phyloP scores from a whole-genome alignment of 2,888 invertebrate species.

The Cosmorhoe ocellata region DNA sequence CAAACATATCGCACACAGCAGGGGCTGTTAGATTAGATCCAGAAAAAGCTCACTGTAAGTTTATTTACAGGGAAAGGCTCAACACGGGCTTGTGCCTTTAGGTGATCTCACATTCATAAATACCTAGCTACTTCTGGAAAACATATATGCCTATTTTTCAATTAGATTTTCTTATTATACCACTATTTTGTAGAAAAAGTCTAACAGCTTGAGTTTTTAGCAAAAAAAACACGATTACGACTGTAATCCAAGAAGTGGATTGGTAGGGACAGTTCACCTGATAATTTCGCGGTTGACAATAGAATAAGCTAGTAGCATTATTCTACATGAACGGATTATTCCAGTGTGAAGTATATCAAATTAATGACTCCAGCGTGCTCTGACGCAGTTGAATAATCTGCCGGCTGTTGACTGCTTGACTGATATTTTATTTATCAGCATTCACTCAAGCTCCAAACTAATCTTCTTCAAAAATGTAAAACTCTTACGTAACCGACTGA shows the following conservation, averaged over 20 bases:
- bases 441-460: too few relatives aligned
- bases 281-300: too few relatives aligned
- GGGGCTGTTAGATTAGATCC: conserved; percentile 17
- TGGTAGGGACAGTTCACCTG: too few relatives aligned
- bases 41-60: conserved; percentile 7
- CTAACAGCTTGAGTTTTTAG: too few relatives aligned
- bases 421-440: conserved; percentile 22
- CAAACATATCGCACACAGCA: conserved; percentile 4
- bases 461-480: too few relatives aligned
- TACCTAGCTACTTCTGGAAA: too few relatives aligned
- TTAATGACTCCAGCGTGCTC: conserved; percentile 13
- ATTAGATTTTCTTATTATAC: too few relatives aligned
- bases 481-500: neutral
- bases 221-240: too few relatives aligned
- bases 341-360: conserved; percentile 12
- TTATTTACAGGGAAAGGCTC: conserved; percentile 7
- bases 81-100: neutral
- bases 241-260: too few relatives aligned
- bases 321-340: conserved; percentile 2
- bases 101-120: neutral
- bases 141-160: too few relatives aligned
- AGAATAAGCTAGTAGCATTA: too few relatives aligned
- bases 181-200: too few relatives aligned
- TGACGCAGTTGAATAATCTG: conserved; percentile 31
- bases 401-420: conserved; percentile 27